Base-by-base conservation (phyloP, 2,113 vertebrate species). In the Bagarius yarrelli region DNA sequence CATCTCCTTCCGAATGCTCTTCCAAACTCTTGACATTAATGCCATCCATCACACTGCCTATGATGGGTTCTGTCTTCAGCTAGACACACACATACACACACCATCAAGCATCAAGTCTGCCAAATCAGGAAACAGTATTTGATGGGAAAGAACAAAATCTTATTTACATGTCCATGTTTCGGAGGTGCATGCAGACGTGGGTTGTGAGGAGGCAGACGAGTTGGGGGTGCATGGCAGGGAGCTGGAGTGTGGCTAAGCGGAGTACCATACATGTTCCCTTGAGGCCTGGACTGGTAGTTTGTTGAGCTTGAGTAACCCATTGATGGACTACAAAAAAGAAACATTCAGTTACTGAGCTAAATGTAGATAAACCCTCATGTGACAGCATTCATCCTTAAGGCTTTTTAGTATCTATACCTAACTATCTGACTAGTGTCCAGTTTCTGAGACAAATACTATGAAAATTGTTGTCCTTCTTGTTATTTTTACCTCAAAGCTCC, bases 1-100 rank as follows among this genome's bases (percentile, higher is more conserved):
- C 91, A 57, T 97, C 95, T 0, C 95, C 96, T 87, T 98, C 97
- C 0, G 96, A 95, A 86, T 94, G 89, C 83, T 99, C 96, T 88
- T 98, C 96, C 13, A 95, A 87, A 83, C 91, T 93, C 88, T 95
- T 96, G 86, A 92, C 85, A 56, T 92, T 94, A 79, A 95, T 91
- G 82, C 90, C 90, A 60, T 91, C 89, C 91, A 96, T 87, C 44
- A 91, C 88, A 55, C 92, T 89, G 73, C 92, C 89, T 80, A 95
- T 87, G 30, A 92, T 92, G 21, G 95, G 94, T 88, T 98, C 96
- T 27, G 95, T 93, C 90, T 98, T 98, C 57, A 98, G 87, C 95
- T 98, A 90, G 80, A 0, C 1, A 63, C 47, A 71, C 78, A 79
- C 76, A 59, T 13, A 59, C 55, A 85, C 32, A 80, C 44, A 69